phyloP scores from a whole-genome alignment of 2,797 vertebrate genomes.

The Hemibagrus guttatus region DNA sequence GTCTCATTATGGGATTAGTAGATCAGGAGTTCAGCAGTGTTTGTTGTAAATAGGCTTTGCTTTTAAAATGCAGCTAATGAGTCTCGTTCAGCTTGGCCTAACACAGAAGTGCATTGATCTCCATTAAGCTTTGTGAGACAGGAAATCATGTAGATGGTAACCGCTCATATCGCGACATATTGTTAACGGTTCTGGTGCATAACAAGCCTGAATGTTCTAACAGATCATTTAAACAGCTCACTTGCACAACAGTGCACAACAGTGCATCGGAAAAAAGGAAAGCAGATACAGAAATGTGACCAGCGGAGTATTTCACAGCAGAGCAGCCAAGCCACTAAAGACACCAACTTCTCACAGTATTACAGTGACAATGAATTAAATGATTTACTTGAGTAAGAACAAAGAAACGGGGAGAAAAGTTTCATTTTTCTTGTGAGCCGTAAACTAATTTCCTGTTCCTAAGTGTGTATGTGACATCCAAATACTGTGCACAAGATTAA shows the following conservation, averaged over 20 bases:
- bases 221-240: neutral
- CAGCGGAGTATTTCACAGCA: neutral
- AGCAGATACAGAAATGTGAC: neutral
- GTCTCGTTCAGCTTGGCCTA: conserved; percentile 5
- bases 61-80: conserved; percentile 31
- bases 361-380: neutral
- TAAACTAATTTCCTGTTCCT: neutral
- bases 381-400: neutral
- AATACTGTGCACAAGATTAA: neutral
- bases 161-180: neutral
- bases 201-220: neutral
- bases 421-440: neutral
- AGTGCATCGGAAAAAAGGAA: neutral
- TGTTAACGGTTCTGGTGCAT: neutral
- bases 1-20: conserved; percentile 63
- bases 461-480: neutral
- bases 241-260: neutral
- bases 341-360: neutral
- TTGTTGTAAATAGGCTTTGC: conserved; percentile 28
- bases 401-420: neutral
- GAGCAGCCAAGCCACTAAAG: neutral
- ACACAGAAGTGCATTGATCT: neutral
- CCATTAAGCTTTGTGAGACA: neutral
- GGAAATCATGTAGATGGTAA: neutral
- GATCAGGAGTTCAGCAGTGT: conserved; percentile 30